Evolutionary conservation across 2,888 invertebrate genomes (phyloP), one percentile per base, ranked within the genome.

Genomic region (Agriopis aurantiaria): DNA sequence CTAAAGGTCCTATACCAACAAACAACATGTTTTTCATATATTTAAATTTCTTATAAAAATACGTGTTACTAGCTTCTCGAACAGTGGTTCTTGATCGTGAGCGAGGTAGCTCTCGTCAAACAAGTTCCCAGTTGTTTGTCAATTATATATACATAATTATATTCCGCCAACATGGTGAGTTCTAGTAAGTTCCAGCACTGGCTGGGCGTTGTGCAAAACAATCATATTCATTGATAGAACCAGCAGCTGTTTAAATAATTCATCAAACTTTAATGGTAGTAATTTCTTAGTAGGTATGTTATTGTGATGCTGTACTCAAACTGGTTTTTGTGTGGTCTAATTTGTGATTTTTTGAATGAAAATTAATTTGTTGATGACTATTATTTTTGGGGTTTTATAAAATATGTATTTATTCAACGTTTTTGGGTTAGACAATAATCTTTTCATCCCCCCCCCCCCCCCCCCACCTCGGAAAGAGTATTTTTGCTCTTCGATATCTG

Each of bases 111-210:
- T 23, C 62, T 46, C 12, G 62, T 14, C 62, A 62, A 53, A 62
- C 62, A 53, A 46, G 62, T 62, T 60, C 5, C 33, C 53, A 45
- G 43, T 62, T 62, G 53, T 62, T 62, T 62, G 23, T 45, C 45
- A 53, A 61, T 11, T 40, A 5, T 33, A 33, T 33, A 33, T 33
- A 4, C 23, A 33, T 33, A 33, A 33, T 49, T 49, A 40, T 60
- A 40, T 45, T 53, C 33, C 8, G 53, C 41, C 23, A 43, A 62
- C 23, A 45, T 62, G 33, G 53, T 10, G 53, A 12, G 53, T 45
- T 62, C 45, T 45, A 23, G 45, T 45, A 17, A 17, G 41, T 61
- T 52, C 61, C 17, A 61, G 41, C 9, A 8, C 40, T 33, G 12
- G 0, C 17, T n/a, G 6, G 17, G 14, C 14, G 11, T 2, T 60